Percentiles rank a stretch among this genome's conserved stretches.
phyloP scores from a whole-genome alignment of 2,113 vertebrate species.

The Bettongia penicillata region DNA sequence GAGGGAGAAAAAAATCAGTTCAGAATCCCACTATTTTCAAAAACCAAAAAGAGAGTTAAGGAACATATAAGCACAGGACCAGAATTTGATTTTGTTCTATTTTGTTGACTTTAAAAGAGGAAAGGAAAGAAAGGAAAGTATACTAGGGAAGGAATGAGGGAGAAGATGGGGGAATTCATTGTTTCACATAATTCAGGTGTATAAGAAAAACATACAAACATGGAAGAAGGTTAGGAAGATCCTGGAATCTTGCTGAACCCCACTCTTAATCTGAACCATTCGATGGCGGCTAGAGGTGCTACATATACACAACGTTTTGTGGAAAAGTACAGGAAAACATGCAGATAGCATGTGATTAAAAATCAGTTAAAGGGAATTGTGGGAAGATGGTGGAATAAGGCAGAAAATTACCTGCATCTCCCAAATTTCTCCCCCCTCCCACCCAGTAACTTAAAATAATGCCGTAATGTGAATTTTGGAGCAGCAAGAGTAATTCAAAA shows the following conservation, averaged over 20 bases:
- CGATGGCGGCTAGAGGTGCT: background rate
- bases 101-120: background rate
- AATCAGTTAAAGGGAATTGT: too few relatives aligned
- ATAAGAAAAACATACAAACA: background rate
- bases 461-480: too few relatives aligned
- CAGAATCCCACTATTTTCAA: too few relatives aligned
- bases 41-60: too few relatives aligned
- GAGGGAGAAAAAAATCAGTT: too few relatives aligned
- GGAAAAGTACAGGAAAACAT: background rate
- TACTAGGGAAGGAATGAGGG: background rate
- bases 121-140: background rate
- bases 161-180: background rate
- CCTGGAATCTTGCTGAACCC: background rate
- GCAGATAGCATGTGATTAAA: background rate
- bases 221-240: background rate
- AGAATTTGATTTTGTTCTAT: background rate
- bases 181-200: background rate
- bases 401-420: too few relatives aligned
- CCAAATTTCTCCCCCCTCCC: too few relatives aligned
- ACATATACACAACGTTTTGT: background rate
- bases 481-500: too few relatives aligned
- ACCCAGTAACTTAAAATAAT: too few relatives aligned
- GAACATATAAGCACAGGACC: too few relatives aligned
- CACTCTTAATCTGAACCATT: background rate
- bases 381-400: too few relatives aligned